These are phyloP conservation scores for Pristionchus japonicus DNA, from an alignment of 2,888 invertebrate genomes.

Conservation along the genomic window DNA sequence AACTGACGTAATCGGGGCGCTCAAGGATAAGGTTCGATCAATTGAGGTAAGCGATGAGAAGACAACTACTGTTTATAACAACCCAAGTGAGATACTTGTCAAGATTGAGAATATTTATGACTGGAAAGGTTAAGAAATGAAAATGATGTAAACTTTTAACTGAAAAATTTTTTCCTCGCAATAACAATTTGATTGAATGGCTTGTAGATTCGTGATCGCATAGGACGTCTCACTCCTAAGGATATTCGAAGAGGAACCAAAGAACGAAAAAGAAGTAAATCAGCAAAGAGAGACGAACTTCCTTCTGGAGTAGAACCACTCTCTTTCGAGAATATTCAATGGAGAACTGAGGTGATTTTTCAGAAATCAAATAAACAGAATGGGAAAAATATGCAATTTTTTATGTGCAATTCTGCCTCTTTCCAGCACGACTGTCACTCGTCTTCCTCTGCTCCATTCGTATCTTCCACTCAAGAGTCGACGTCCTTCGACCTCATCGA, in stretches of 20 bases:
- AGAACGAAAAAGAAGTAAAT: constrained; percentile 45
- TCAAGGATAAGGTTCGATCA: constrained; percentile 46
- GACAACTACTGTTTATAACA: neutral
- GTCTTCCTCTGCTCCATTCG: neutral
- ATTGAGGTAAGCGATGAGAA: constrained; percentile 24
- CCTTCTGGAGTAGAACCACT: constrained; percentile 50
- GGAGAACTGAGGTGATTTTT: constrained; percentile 47
- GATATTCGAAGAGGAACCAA: constrained; percentile 49
- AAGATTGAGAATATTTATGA: neutral
- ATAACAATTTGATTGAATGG: neutral
- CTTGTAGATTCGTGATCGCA: constrained; percentile 53
- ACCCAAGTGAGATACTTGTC: too few relatives aligned
- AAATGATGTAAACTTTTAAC: too few relatives aligned
- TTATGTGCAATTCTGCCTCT: neutral
- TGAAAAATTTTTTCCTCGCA: too few relatives aligned
- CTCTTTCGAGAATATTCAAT: constrained; percentile 62
- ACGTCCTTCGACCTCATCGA: constrained; percentile 36
- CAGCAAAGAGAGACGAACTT: constrained; percentile 48
- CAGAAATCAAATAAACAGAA: too few relatives aligned
- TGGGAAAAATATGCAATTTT: too few relatives aligned
- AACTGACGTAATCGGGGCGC: constrained; percentile 44
- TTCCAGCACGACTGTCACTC: constrained; percentile 31
- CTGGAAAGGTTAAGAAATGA: neutral
- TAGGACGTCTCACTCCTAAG: constrained; percentile 55
- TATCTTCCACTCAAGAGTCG: neutral